Evolutionary conservation across 2,113 vertebrate species (phyloP).

Genomic region (Pelmatolapia mariae): DNA sequence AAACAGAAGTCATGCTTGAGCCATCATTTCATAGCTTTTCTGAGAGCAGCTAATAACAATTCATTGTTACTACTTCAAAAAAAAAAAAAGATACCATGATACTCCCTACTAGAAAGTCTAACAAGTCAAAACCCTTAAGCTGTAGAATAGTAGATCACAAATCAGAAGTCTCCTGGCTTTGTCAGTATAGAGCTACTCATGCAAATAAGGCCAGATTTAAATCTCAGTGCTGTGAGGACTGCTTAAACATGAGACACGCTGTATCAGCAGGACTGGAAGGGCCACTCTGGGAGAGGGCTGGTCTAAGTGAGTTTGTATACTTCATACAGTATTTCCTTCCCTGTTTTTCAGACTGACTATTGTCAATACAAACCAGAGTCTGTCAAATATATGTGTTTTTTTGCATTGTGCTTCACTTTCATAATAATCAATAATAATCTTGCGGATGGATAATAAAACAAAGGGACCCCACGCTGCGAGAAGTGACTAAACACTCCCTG

Average conservation of each 20-base stretch:
- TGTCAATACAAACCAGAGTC: background rate
- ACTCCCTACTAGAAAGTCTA: background rate
- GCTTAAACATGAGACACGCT: background rate
- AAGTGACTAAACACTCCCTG: background rate
- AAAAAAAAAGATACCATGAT: background rate
- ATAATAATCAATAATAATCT: background rate
- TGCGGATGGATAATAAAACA: background rate
- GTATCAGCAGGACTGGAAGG: background rate
- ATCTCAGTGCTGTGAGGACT: background rate
- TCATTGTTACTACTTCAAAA: background rate
- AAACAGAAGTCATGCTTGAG: background rate
- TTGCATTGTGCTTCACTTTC: background rate
- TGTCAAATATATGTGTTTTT: background rate
- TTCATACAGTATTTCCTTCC: background rate
- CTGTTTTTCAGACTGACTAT: background rate
- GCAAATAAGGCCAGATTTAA: constrained; percentile 13
- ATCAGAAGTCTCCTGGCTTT: background rate
- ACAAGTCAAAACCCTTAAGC: background rate
- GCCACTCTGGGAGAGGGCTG: background rate
- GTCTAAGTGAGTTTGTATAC: background rate
- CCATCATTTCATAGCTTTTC: background rate
- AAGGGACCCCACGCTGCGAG: background rate
- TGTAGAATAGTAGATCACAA: background rate
- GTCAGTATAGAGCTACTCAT: background rate
- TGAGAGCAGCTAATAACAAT: background rate